These are phyloP conservation scores for Euclidia mi DNA, from an alignment of 2,888 invertebrate genomes.

Conservation along the genomic window DNA sequence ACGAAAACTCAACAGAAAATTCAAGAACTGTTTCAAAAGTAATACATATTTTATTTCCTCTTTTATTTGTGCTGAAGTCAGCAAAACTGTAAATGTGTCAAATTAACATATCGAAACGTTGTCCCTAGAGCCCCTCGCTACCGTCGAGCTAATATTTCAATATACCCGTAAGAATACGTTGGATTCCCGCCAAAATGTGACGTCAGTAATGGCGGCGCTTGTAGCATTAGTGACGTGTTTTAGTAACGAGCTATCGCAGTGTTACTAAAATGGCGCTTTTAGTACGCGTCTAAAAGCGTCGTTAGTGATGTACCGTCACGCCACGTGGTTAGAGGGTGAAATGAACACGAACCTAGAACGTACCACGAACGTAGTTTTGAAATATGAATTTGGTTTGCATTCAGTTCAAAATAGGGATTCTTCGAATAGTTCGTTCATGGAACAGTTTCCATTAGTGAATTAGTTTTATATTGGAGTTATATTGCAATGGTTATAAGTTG, in stretches of 20 bases:
- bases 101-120: constrained; percentile 5
- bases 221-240: constrained; percentile 22
- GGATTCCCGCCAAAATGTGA: constrained; percentile 39
- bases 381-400: not conserved
- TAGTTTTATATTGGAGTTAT: no score
- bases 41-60: no score
- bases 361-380: not conserved
- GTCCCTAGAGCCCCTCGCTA: not conserved
- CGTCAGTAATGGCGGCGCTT: constrained; percentile 24
- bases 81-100: constrained; percentile 1
- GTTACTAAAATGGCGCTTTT: constrained; percentile 36
- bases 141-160: constrained; percentile 36
- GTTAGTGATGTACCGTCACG: constrained; percentile 9
- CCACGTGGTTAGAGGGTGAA: constrained; percentile 5
- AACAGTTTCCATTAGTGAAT: no score
- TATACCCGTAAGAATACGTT: constrained; percentile 20
- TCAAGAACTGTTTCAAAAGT: no score
- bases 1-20: no score
- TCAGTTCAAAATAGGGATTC: no score
- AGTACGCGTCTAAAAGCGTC: constrained; percentile 31
- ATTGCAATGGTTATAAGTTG: no score
- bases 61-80: not conserved
- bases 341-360: not conserved
- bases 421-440: no score
- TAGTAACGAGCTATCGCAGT: constrained; percentile 22